A percentile compares a stretch with the other conserved stretches of the same genome.
Evolutionary conservation across 2,797 vertebrate species (phyloP).

Genomic region (Lagodon rhomboides): DNA sequence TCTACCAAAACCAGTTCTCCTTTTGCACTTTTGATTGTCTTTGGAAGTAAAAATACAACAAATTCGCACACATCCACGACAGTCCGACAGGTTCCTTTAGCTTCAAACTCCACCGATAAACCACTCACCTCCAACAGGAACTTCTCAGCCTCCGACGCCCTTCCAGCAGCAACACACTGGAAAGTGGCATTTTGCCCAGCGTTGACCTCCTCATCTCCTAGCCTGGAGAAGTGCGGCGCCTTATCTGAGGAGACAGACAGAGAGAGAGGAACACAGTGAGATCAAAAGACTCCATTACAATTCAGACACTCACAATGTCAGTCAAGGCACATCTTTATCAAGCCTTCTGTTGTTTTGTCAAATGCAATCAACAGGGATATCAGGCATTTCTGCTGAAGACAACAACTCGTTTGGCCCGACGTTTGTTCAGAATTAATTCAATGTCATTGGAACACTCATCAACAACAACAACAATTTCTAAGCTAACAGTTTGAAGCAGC

Average conservation of each 20-base stretch:
- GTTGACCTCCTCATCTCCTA: conserved; percentile 97
- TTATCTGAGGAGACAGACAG: conserved; percentile 86
- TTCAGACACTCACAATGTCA: conserved; percentile 52
- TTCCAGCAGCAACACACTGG: conserved; percentile 94
- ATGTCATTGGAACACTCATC: not conserved
- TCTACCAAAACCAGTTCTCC: conserved; percentile 3
- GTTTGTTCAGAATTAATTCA: conserved; percentile 22
- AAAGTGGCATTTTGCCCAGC: conserved; percentile 97
- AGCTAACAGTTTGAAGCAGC: not conserved
- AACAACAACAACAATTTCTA: conserved; percentile 14
- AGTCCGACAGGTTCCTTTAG: conserved; percentile 1
- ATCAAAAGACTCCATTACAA: conserved; percentile 60
- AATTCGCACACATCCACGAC: not conserved
- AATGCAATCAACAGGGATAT: conserved; percentile 20
- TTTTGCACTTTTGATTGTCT: conserved; percentile 1
- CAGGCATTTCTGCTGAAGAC: conserved; percentile 21
- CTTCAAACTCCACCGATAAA: conserved; percentile 22
- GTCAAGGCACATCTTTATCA: conserved; percentile 30
- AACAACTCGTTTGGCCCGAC: not conserved
- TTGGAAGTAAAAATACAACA: conserved; percentile 28
- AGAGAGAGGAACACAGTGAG: conserved; percentile 46
- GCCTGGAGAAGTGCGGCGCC: conserved; percentile 95
- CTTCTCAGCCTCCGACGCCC: conserved; percentile 90
- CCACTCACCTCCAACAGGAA: conserved; percentile 95
- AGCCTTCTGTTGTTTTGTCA: conserved; percentile 1